phyloP scores from a whole-genome alignment of 2,888 invertebrate species.

The Apamea crenata region DNA sequence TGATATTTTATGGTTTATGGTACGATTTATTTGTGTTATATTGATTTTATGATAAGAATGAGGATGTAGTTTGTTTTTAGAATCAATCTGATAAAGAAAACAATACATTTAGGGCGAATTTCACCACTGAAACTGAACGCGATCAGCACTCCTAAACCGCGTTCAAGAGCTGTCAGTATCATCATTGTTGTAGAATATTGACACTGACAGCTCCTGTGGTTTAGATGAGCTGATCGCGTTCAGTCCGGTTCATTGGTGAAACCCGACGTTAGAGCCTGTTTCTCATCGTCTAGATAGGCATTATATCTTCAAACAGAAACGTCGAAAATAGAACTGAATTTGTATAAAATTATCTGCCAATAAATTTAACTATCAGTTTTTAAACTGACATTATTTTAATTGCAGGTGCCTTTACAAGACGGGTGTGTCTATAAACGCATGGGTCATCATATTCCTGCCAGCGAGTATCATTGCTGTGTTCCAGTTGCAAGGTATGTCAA shows the following conservation, averaged over 20 bases:
- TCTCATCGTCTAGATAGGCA: neutral
- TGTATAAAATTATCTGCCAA: no score
- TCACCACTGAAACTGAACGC: neutral
- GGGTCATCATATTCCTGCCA: neutral
- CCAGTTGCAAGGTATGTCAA: neutral
- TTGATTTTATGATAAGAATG: neutral
- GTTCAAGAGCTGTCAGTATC: neutral
- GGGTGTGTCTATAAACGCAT: neutral
- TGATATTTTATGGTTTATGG: conserved; percentile 45
- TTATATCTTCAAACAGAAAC: neutral
- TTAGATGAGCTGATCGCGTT: neutral
- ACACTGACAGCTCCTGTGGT: neutral
- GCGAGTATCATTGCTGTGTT: neutral
- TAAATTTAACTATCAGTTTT: neutral
- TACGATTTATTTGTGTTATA: conserved; percentile 14
- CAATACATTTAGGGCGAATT: neutral
- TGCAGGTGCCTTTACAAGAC: neutral
- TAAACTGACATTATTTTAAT: neutral
- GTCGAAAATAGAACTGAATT: neutral
- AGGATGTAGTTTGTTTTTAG: neutral
- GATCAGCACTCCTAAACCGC: neutral
- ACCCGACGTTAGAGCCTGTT: neutral
- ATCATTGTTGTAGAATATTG: neutral
- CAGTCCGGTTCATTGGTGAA: neutral
- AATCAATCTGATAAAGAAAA: neutral